Conservation (phyloP, 2,888 invertebrate species). For the Acleris cristana region DNA sequence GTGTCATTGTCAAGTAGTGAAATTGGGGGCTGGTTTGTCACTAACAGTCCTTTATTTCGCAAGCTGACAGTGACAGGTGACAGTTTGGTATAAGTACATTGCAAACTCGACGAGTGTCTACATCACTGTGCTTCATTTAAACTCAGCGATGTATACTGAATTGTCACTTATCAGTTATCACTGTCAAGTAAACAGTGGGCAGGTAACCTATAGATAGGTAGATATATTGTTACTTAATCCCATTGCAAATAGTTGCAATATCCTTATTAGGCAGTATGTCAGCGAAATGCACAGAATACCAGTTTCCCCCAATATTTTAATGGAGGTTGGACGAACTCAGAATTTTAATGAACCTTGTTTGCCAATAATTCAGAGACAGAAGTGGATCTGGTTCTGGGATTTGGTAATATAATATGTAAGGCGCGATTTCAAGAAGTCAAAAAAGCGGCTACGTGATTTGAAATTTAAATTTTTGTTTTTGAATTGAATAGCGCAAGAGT, state of each 20-base stretch:
- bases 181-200: too few species aligned
- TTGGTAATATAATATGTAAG: constrained; percentile 4
- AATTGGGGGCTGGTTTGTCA: too few species aligned
- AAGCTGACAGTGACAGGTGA: too few species aligned
- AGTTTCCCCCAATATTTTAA: constrained; percentile 42
- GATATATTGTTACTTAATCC: too few species aligned
- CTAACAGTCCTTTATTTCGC: too few species aligned
- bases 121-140: too few species aligned
- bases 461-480: constrained; percentile 1
- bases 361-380: constrained; percentile 46
- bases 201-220: too few species aligned
- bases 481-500: background rate
- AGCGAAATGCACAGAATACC: constrained; percentile 22
- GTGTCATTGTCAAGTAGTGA: too few species aligned
- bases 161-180: too few species aligned
- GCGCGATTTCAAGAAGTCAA: background rate
- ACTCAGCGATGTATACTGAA: too few species aligned
- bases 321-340: constrained; percentile 44
- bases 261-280: background rate
- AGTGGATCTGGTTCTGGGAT: constrained; percentile 26
- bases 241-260: background rate
- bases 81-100: too few species aligned
- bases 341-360: constrained; percentile 53
- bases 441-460: background rate
- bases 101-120: too few species aligned